phyloP scores from a whole-genome alignment of 2,113 vertebrate genomes.

The Grallaria varia region DNA sequence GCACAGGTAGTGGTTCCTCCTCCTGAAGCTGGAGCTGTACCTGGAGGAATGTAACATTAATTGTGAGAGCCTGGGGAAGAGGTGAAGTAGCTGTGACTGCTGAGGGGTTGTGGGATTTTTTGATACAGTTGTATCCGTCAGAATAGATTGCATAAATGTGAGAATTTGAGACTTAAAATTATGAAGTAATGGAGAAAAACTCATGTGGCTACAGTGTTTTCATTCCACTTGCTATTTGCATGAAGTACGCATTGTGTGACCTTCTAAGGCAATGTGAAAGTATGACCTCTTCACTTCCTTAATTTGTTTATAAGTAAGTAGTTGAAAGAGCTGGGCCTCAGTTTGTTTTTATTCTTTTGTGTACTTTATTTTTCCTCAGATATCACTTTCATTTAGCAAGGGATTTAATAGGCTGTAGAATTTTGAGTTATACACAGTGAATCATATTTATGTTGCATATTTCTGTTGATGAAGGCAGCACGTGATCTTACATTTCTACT shows the following conservation, averaged over 20 bases:
- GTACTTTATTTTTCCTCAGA: background rate
- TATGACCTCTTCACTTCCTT: constrained; percentile 18
- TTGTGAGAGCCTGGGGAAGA: background rate
- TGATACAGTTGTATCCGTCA: fast-evolving
- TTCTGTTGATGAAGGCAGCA: background rate
- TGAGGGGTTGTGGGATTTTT: background rate
- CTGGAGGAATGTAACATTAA: background rate
- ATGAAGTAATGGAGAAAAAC: fast-evolving
- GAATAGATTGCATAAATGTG: background rate
- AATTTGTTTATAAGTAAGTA: constrained; percentile 15
- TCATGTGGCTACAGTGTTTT: background rate
- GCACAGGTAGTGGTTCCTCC: background rate
- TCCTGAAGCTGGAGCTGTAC: background rate
- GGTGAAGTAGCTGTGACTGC: background rate
- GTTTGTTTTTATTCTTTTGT: background rate
- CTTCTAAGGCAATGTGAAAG: constrained; percentile 33
- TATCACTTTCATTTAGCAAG: background rate
- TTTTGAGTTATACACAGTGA: background rate
- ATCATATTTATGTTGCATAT: fast-evolving
- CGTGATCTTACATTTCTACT: background rate
- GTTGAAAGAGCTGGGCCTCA: background rate
- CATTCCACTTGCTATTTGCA: background rate
- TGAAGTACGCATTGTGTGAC: background rate
- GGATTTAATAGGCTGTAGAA: background rate
- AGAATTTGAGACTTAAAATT: background rate